Base-by-base conservation (phyloP, 2,888 invertebrate genomes). In the Ichneumoninae sp. region DNA sequence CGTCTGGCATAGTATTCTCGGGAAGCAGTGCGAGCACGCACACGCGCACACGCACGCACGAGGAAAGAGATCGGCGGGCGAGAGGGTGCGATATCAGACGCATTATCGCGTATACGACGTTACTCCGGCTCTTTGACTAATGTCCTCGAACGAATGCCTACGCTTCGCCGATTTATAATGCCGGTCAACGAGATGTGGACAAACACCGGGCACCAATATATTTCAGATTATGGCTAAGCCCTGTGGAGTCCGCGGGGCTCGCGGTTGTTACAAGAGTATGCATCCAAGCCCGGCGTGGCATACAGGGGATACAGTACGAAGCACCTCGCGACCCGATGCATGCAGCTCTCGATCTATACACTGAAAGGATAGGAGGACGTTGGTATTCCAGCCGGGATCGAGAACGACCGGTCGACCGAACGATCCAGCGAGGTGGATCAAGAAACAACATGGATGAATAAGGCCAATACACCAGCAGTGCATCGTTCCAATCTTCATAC, bases 111-210 rank as follows among this genome's bases (percentile, higher is more conserved):
- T 89, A 79, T 83, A 90, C 92, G 93, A 92, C 92, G 91, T 93
- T 93, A 91, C 91, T 89, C 83, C 86, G 90, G 88, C 92, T 89
- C 93, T 93, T 93, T 93, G 93, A 93, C 93, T 93, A 93, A 93
- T 93, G 93, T 93, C 90, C 93, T 90, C 91, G 92, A 91, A 91
- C 92, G 92, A 93, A 93, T 93, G 93, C 93, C 93, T 93, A 93
- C 93, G 93, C 93, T 92, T 92, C 91, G 91, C 92, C 93, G 92
- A 93, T 93, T 93, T 93, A 93, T 93, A 93, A 93, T 92, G 91
- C 91, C 91, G 92, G 92, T 91, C 92, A 93, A 92, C 93, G 91
- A 92, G 93, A 93, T 92, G 93, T 92, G 93, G 93, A 93, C 93
- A 93, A 93, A 93, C 93, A 92, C 91, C 91, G 90, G 89, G 91